Percentiles rank a stretch among this genome's conserved stretches.
These are phyloP conservation scores for Calcarius ornatus DNA, from an alignment of 2,113 vertebrate species.

Conservation along the genomic window DNA sequence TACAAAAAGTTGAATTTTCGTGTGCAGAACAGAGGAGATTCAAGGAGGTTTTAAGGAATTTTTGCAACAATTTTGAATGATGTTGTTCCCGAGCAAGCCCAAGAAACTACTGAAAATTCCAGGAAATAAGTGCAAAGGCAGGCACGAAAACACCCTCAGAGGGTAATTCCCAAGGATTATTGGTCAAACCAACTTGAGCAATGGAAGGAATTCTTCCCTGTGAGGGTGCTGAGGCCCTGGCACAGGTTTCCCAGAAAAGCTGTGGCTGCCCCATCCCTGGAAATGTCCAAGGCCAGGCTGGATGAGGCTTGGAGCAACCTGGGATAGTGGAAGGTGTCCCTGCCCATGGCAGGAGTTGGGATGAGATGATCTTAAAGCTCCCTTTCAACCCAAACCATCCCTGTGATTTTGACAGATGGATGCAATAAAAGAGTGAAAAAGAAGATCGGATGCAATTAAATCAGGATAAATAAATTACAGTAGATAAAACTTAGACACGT, in stretches of 20 bases:
- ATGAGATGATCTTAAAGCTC: background rate
- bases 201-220: background rate
- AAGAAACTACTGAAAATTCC: background rate
- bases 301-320: rapidly evolving
- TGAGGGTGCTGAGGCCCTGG: background rate
- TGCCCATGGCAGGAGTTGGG: background rate
- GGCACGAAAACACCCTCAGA: background rate
- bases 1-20: background rate
- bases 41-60: background rate
- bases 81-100: background rate
- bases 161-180: background rate
- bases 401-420: background rate
- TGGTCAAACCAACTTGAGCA: background rate
- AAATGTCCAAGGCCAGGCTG: background rate
- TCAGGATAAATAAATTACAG: background rate
- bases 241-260: rapidly evolving
- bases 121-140: background rate
- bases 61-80: background rate
- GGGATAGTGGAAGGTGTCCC: background rate
- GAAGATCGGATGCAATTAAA: background rate
- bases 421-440: background rate
- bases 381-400: background rate
- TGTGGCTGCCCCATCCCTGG: background rate
- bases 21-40: background rate
- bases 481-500: background rate